Evolutionary conservation across 2,888 invertebrate species (phyloP).

Genomic region (Nephrotoma flavescens): DNA sequence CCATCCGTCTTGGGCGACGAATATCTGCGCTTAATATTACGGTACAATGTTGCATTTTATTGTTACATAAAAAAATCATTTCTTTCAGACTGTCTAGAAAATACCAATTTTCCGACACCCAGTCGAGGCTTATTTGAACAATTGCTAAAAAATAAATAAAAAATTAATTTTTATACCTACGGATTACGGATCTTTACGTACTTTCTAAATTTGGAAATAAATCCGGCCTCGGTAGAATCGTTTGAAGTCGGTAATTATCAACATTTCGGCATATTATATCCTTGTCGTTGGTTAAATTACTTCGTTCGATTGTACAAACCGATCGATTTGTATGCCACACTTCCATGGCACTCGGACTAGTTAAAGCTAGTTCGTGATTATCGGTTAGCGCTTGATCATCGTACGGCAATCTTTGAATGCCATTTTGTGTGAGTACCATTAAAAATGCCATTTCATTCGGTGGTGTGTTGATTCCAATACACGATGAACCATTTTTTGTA

Average conservation of each 20-base stretch:
- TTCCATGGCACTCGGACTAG: slow-evolving; percentile 39
- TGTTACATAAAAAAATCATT: slow-evolving; percentile 55
- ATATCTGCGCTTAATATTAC: slow-evolving; percentile 50
- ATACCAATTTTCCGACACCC: slow-evolving; percentile 80
- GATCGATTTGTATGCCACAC: slow-evolving; percentile 52
- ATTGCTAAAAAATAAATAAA: slow-evolving; percentile 38
- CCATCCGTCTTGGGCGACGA: slow-evolving; percentile 56
- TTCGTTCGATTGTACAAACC: slow-evolving; percentile 57
- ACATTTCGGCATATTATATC: slow-evolving; percentile 49
- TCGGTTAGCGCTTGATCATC: slow-evolving; percentile 31
- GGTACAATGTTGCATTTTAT: slow-evolving; percentile 46
- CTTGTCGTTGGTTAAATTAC: slow-evolving; percentile 32
- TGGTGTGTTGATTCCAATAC: slow-evolving; percentile 56
- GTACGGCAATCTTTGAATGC: slow-evolving; percentile 45
- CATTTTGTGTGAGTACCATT: slow-evolving; percentile 49
- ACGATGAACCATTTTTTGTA: slow-evolving; percentile 39
- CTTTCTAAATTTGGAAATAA: slow-evolving; percentile 42
- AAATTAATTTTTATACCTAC: neutral
- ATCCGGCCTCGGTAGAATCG: slow-evolving; percentile 41
- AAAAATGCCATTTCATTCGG: slow-evolving; percentile 44
- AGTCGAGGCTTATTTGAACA: slow-evolving; percentile 63
- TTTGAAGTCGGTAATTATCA: slow-evolving; percentile 43
- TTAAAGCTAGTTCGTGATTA: slow-evolving; percentile 17
- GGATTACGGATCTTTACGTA: neutral
- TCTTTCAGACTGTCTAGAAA: slow-evolving; percentile 53